Evolutionary conservation across 2,113 vertebrate genomes (phyloP).

Genomic region (Oreochromis aureus): DNA sequence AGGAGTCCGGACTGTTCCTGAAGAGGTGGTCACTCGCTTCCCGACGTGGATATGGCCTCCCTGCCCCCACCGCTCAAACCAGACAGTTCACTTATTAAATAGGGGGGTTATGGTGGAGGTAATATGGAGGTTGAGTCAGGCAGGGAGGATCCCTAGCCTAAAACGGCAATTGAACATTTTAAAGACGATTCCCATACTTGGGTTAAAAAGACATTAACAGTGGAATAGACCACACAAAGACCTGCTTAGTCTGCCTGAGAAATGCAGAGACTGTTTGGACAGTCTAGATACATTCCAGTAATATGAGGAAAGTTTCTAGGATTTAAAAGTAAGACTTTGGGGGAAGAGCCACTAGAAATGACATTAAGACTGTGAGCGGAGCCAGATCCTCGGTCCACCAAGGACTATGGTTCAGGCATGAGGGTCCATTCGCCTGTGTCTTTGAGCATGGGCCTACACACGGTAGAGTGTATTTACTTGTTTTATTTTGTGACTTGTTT

Average conservation of each 20-base stretch:
- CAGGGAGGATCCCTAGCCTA: slow-evolving; percentile 87
- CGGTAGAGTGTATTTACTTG: slow-evolving; percentile 73
- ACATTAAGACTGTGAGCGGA: slow-evolving; percentile 77
- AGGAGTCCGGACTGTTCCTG: slow-evolving; percentile 93
- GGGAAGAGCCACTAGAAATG: slow-evolving; percentile 60
- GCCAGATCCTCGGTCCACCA: slow-evolving; percentile 79
- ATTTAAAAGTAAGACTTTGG: slow-evolving; percentile 57
- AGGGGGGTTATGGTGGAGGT: slow-evolving; percentile 84
- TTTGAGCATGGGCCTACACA: slow-evolving; percentile 75
- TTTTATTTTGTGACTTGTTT: slow-evolving; percentile 70
- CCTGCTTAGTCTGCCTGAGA: slow-evolving; percentile 86
- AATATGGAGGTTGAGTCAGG: slow-evolving; percentile 80
- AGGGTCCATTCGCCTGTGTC: slow-evolving; percentile 46
- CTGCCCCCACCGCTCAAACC: slow-evolving; percentile 72
- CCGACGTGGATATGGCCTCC: slow-evolving; percentile 74
- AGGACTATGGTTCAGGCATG: slow-evolving; percentile 81
- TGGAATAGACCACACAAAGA: slow-evolving; percentile 83
- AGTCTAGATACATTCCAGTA: slow-evolving; percentile 55
- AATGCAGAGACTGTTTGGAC: slow-evolving; percentile 80
- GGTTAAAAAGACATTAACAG: slow-evolving; percentile 80
- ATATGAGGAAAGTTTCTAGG: slow-evolving; percentile 80
- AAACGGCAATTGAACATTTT: slow-evolving; percentile 90
- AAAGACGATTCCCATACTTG: slow-evolving; percentile 75
- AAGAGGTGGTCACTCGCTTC: slow-evolving; percentile 91
- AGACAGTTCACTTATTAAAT: slow-evolving; percentile 87